Percentiles rank a stretch among this genome's conserved stretches.
Conservation (phyloP, 2,888 invertebrate species). For the Hydrotaea diabolus region DNA sequence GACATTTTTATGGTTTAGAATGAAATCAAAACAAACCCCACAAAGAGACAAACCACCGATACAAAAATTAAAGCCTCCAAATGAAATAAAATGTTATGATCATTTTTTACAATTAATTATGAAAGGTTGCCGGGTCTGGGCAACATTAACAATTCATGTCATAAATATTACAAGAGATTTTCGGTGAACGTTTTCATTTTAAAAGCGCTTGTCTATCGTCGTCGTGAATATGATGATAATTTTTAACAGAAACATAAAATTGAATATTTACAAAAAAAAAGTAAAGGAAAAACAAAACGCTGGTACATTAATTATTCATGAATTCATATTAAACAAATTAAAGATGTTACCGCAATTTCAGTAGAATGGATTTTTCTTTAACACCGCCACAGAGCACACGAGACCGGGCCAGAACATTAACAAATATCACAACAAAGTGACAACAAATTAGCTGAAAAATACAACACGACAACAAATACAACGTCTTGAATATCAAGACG, state of each 20-base stretch:
- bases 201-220: too few relatives aligned
- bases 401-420: neutral
- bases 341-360: constrained; percentile 32
- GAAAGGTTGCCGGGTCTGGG: neutral
- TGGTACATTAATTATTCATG: constrained; percentile 21
- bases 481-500: constrained; percentile 4
- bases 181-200: neutral
- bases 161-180: neutral
- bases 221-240: neutral
- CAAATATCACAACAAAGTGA: constrained; percentile 62
- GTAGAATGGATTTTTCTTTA: neutral
- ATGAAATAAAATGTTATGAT: constrained; percentile 40
- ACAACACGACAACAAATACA: constrained; percentile 19
- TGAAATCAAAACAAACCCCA: constrained; percentile 47
- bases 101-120: constrained; percentile 56
- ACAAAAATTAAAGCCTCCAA: constrained; percentile 25
- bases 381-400: neutral
- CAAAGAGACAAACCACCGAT: neutral
- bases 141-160: neutral
- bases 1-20: constrained; percentile 34
- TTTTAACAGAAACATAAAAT: neutral
- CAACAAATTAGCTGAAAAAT: constrained; percentile 60
- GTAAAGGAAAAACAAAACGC: neutral
- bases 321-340: constrained; percentile 36
- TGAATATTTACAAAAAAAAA: constrained; percentile 6